Base-by-base conservation (phyloP, 2,888 invertebrate genomes). In the Coenonympha glycerion region DNA sequence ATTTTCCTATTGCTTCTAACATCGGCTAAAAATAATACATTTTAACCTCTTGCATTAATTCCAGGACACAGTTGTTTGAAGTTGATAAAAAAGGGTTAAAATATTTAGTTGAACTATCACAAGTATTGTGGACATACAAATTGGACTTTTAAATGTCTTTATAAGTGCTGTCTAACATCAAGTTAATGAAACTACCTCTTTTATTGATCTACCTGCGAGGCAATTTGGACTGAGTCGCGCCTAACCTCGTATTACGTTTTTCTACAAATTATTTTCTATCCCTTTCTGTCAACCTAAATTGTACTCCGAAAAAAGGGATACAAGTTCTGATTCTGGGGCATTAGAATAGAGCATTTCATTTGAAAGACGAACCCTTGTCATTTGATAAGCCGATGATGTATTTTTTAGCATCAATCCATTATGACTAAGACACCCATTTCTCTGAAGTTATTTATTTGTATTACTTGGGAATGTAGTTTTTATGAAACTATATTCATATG, bases 131-230 rank as follows among this genome's bases (percentile, higher is more conserved):
- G 65, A 70, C 65, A 70, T 65, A 71, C 65, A 65, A 67, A 62
- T 75, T 68, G 66, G 68, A 66, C 58, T 62, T 75, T 82, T 77
- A 85, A 87, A 86, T 87, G 87, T 83, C 87, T 87, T 84, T 86
- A 86, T 86, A 86, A 86, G 85, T 86, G 87, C 78, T 75, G 72
- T 74, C 76, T 70, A 71, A 76, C 79, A 74, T 71, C 71, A 72
- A 73, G 72, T 69, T 85, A 85, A 86, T 86, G 85, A 86, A 87
- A 86, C 72, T 71, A 68, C 68, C 69, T 69, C 71, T 83, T 73
- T 84, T 86, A 86, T 85, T 82, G 83, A 79, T 85, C 85, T 86
- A 87, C 86, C 86, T 86, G 86, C 71, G 66, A 72, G 70, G 74
- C 79, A 81, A 83, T 81, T 82, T 76, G 77, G 79, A 78, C 71